Evolutionary conservation across 2,797 vertebrate species (phyloP).

Genomic region (Pteronotus mesoamericanus): DNA sequence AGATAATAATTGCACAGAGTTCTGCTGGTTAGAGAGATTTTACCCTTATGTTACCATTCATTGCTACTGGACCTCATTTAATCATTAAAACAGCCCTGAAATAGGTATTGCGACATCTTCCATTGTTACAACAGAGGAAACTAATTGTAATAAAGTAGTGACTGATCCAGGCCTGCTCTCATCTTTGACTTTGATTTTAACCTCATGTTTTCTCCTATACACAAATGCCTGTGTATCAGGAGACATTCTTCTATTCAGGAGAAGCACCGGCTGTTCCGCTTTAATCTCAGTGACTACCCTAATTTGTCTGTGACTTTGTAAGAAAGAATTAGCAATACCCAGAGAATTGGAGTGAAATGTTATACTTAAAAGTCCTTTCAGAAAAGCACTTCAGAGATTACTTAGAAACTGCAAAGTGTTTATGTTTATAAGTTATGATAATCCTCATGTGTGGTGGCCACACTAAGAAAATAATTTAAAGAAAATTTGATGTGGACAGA

Average conservation of each 20-base stretch:
- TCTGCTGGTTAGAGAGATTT: background rate
- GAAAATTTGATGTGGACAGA: background rate
- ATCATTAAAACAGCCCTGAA: conserved; percentile 5
- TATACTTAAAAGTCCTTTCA: background rate
- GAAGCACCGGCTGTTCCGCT: background rate
- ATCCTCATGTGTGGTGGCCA: background rate
- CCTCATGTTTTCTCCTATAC: background rate
- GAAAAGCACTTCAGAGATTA: background rate
- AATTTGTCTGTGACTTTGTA: background rate
- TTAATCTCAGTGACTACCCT: background rate
- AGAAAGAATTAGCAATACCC: background rate
- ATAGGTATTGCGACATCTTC: background rate
- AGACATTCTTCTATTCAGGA: background rate
- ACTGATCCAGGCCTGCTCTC: background rate
- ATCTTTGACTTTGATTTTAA: background rate
- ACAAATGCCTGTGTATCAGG: background rate
- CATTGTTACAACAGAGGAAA: background rate
- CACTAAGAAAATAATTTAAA: background rate
- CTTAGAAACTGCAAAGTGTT: background rate
- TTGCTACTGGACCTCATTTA: background rate
- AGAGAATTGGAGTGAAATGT: background rate
- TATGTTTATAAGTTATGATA: background rate
- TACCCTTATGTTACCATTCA: background rate
- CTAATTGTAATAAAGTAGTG: background rate
- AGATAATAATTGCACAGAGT: background rate